phyloP scores from a whole-genome alignment of 2,797 vertebrate species.

The Ambastaia sidthimunki region DNA sequence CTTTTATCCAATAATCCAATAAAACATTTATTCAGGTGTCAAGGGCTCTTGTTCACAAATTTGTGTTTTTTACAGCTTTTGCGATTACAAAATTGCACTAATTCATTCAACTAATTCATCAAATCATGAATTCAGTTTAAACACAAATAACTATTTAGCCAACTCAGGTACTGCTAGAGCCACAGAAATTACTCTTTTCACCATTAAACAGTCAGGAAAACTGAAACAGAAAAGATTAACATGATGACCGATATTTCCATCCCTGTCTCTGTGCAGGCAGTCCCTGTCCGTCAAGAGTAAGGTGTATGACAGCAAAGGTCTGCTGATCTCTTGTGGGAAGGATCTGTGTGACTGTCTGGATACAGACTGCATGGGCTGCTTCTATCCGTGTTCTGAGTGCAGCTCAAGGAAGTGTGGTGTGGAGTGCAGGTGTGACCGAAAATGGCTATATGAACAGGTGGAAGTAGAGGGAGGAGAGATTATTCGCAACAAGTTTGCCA shows the following conservation, averaged over 20 bases:
- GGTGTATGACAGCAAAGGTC: conserved; percentile 90
- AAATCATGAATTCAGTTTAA: too few species aligned
- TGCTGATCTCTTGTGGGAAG: conserved; percentile 86
- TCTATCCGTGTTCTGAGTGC: conserved; percentile 93
- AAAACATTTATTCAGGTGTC: too few species aligned
- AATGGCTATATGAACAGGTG: conserved; percentile 98
- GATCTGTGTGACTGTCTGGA: conserved; percentile 97
- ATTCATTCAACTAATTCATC: too few species aligned
- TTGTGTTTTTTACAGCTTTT: too few species aligned
- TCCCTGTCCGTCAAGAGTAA: conserved; percentile 85
- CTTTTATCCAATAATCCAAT: too few species aligned
- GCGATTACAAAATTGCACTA: too few species aligned
- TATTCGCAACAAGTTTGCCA: conserved; percentile 89
- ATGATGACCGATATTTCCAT: background rate
- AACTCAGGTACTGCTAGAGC: background rate
- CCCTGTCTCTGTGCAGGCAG: conserved; percentile 76
- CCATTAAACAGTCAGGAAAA: background rate
- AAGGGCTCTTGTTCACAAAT: too few species aligned
- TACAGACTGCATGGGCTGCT: conserved; percentile 93
- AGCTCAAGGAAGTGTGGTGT: conserved; percentile 91
- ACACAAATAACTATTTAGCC: too few species aligned
- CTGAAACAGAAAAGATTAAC: background rate
- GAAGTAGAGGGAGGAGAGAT: conserved; percentile 97
- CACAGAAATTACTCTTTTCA: background rate
- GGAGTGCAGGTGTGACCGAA: conserved; percentile 94